Conservation (phyloP, 2,113 vertebrate species). For the Galbula dea region DNA sequence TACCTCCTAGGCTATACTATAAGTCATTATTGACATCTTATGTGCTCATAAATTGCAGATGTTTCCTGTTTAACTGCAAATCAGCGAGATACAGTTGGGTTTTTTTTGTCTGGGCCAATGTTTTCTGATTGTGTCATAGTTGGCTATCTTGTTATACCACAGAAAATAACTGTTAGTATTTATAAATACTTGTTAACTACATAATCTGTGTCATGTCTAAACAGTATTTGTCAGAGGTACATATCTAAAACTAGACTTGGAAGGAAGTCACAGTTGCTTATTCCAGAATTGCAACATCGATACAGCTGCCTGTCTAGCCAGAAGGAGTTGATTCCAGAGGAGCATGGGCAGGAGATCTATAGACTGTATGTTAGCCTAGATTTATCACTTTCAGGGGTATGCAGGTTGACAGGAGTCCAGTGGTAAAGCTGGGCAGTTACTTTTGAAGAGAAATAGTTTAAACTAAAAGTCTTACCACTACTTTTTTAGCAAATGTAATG, state of each 20-base stretch:
- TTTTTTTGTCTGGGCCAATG: neutral
- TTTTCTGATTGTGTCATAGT: slow-evolving; percentile 31
- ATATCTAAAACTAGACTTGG: slow-evolving; percentile 52
- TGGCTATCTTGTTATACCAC: neutral
- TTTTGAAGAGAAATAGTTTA: neutral
- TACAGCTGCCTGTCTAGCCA: slow-evolving; percentile 20
- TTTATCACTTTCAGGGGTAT: neutral
- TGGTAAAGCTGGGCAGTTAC: neutral
- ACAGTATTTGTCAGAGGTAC: slow-evolving; percentile 26
- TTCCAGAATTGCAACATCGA: neutral
- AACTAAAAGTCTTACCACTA: neutral
- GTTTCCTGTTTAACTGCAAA: slow-evolving; percentile 60
- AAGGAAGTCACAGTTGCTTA: slow-evolving; percentile 2
- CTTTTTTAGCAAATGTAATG: neutral
- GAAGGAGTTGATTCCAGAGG: neutral
- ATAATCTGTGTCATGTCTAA: neutral
- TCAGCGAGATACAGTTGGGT: slow-evolving; percentile 16
- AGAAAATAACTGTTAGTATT: slow-evolving; percentile 38
- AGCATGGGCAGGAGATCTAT: neutral
- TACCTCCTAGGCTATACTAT: neutral
- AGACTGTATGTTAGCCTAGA: neutral
- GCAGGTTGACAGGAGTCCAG: neutral
- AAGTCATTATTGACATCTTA: neutral
- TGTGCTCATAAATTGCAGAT: slow-evolving; percentile 42
- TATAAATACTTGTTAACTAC: slow-evolving; percentile 34